Evolutionary conservation across 2,888 invertebrate genomes (phyloP), one percentile per base, ranked within the genome.

Genomic region (Ceramica pisi): DNA sequence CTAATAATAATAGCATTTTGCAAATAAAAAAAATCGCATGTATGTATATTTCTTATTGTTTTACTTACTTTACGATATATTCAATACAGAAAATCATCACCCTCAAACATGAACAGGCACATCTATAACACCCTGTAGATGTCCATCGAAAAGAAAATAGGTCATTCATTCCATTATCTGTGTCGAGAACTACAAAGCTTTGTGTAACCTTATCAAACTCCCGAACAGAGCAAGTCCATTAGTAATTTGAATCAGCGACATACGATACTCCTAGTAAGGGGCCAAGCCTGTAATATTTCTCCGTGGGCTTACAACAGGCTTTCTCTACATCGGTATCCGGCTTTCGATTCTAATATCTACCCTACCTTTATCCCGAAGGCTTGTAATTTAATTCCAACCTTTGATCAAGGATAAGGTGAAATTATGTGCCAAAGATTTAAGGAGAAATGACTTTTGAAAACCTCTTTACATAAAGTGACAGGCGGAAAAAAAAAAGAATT

Each of bases 201-300:
- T 77, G 35, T 78, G 56, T 73, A 77, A 80, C 51, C 62, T 55
- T 41, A 80, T 35, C 51, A 59, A 48, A 67, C 44, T 63, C 10
- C 12, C 2, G 53, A 57, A 67, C 62, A 59, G 12, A n/a, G 48
- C 48, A n/a, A 64, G 62, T 63, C 81, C 76, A 77, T 77, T 77
- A 77, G 81, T 63, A 76, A 81, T 78, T 71, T 56, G 82, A 81
- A 81, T 64, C 64, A 59, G 38, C 1, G 64, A 48, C 31, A 72
- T 53, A 68, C 53, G 59, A 79, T 74, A 66, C 57, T 73, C 48
- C 12, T 26, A 53, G 65, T 62, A 57, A 68, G 7, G 7, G 48
- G 1, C 19, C 3, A 44, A 31, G 38, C 23, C 23, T 21, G 66
- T 53, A 16, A 57, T 61, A 57, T 67, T 79, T 44, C 61, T 63